Base-by-base conservation (phyloP, 2,113 vertebrate species). In the Pterophyllum scalare region DNA sequence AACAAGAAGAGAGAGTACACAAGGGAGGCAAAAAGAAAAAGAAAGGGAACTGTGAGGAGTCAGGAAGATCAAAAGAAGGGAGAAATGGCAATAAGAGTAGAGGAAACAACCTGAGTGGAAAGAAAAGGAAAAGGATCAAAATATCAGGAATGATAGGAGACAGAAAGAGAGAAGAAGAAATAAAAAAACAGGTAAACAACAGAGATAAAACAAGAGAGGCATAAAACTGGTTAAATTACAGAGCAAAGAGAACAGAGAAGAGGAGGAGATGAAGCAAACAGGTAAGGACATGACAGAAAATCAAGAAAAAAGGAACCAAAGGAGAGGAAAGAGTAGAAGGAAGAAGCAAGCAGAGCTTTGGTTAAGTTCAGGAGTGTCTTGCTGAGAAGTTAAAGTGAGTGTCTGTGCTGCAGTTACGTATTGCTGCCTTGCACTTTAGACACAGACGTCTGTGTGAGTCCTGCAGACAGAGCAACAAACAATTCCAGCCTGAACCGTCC, bases 401-500 rank as follows among this genome's bases (percentile, higher is more conserved):
- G 59, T 43, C 58, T 75, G 17, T 61, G 33, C 59, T 35, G 64
- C 26, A 70, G 40, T 40, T 75, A 79, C 79, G 9, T 40, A 59
- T 43, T 75, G 57, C 77, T 58, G 28, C 46, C 77, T 57, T n/a
- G 14, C 60, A 79, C 67, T 22, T 61, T 40, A 61, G 24, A 80
- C 24, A 38, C 33, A 75, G 24, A 80, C 61, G 33, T 61, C 61
- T 52, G 77, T 14, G 70, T 76, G 57, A 74, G 35, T 49, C 60
- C 24, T 7, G 26, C 57, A 54, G 46, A 54, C 67, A 33, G 67
- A 72, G 17, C 26, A 52, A 54, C 49, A 75, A 54, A 56, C 46
- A 33, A 8, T 17, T 38, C 24, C 31, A 24, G 52, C 1, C 8
- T n/a, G 24, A 38, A 72, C 26, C n/a, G 49, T 75, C 72, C 54